A percentile compares a stretch with the other conserved stretches of the same genome.
Evolutionary conservation across 2,888 invertebrate genomes (phyloP).

Genomic region (Meghimatium bilineatum): DNA sequence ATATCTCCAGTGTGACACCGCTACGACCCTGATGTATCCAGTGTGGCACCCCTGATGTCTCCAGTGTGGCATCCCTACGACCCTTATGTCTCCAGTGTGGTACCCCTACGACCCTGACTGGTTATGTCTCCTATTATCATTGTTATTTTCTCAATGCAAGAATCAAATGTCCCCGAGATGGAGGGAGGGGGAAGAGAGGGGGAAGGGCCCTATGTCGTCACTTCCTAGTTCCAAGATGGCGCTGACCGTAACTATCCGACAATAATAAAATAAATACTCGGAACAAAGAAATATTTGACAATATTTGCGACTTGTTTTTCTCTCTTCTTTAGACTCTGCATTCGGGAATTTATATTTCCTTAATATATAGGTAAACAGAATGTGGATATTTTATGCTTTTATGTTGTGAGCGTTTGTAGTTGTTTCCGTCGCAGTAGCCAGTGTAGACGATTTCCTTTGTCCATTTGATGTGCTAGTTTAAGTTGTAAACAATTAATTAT

Average conservation of each 20-base stretch:
- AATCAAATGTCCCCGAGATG: too few relatives aligned
- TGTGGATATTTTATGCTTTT: background rate
- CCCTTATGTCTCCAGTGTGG: too few relatives aligned
- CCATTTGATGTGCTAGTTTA: background rate
- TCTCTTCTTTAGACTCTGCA: background rate
- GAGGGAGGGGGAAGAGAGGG: background rate
- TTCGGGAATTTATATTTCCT: background rate
- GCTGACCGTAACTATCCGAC: slow-evolving; percentile 32
- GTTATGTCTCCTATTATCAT: too few relatives aligned
- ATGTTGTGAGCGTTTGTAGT: background rate
- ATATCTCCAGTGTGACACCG: too few relatives aligned
- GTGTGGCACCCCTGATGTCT: too few relatives aligned
- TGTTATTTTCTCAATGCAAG: too few relatives aligned
- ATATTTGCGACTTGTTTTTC: background rate
- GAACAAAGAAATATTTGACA: background rate
- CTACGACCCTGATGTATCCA: too few relatives aligned
- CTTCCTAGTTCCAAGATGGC: slow-evolving; percentile 42
- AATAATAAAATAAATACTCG: slow-evolving; percentile 1
- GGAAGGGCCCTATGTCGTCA: slow-evolving; percentile 19
- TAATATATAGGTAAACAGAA: background rate
- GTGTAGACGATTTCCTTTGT: background rate
- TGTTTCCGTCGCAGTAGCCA: background rate
- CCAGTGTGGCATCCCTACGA: too few relatives aligned
- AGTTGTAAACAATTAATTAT: too few relatives aligned
- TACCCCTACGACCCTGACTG: too few relatives aligned